Base-by-base conservation (phyloP, 1,140 invertebrate genomes). In the Cyrtorhinus lividipennis region DNA sequence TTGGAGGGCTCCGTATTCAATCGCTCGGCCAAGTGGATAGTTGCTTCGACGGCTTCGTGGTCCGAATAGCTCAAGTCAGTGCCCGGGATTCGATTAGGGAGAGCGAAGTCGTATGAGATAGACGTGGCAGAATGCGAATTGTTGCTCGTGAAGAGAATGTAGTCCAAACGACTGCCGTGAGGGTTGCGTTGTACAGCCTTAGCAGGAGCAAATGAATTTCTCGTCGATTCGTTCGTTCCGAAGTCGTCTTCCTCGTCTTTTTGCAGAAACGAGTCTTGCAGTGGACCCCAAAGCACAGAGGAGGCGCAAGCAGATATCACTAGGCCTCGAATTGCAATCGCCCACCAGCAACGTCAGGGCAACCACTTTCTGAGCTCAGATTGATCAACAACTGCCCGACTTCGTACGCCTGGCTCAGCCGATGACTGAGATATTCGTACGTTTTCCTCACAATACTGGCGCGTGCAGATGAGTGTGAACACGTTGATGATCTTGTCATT, bases 401-500 rank as follows among this genome's bases (percentile, higher is more conserved):
- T 71, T 96, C 92, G 75, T 93, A 94, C 15, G 91, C 88, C 79
- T 98, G 95, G 24, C 92, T 77, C 2, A 95, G 79, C 70, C 95
- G 77, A 73, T 97, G 94, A 45, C 90, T 86, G 66, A 84, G 76
- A 72, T 97, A 98, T 68, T 94, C 88, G 73, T 97, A n/a, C 92
- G 71, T 82, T 81, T 65, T 82, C 79, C 71, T 83, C 81, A 74
- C 88, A 81, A 70, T 98, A 98, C 75, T 96, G 92, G n/a, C 94
- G 94, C 79, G 97, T 94, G 26, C 96, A 76, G 90, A 98, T 94
- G 67, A 92, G 87, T 64, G 85, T 85, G 74, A 95, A 97, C 65
- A 98, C 73, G 76, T 93, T 87, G 22, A 97, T 76, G 59, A 79
- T 77, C 61, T 86, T 75, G 63, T 86, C 81, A 20, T 81, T 75